A percentile compares a stretch with the other conserved stretches of the same genome.
Evolutionary conservation across 2,888 invertebrate genomes (phyloP).

Genomic region (Anorthoa munda): DNA sequence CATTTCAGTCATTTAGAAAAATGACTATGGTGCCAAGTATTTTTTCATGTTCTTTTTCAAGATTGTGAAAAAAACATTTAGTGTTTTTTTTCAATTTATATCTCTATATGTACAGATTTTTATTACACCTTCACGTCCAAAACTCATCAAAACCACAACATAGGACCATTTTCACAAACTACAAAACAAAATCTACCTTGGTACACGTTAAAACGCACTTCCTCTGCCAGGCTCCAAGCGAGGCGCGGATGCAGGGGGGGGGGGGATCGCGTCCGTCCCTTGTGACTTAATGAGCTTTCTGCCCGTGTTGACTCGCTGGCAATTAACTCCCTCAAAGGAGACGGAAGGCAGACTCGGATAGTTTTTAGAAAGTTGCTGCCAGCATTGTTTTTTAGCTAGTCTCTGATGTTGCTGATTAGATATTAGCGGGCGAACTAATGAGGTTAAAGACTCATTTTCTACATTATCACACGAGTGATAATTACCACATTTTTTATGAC

Average conservation of each 20-base stretch:
- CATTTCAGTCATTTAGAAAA: no score
- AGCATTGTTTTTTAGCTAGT: conserved; percentile 45
- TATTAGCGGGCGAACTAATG: neutral
- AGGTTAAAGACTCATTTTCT: no score
- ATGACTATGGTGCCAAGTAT: no score
- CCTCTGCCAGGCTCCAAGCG: neutral
- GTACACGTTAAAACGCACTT: conserved; percentile 46
- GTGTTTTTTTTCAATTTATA: no score
- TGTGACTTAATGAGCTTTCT: conserved; percentile 73
- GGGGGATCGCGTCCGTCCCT: conserved; percentile 50
- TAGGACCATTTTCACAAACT: neutral
- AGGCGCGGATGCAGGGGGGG: neutral
- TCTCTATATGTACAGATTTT: no score
- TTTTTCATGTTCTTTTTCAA: no score
- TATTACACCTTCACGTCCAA: neutral
- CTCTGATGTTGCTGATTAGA: neutral
- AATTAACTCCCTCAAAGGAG: conserved; percentile 72
- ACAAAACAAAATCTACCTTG: conserved; percentile 20
- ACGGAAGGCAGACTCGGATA: conserved; percentile 43
- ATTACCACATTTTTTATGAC: no score
- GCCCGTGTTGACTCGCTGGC: conserved; percentile 70
- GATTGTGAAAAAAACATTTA: no score
- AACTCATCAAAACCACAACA: neutral
- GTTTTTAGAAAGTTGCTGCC: conserved; percentile 50
- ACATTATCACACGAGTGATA: no score